phyloP scores from a whole-genome alignment of 35 echinoderm and acorn worm genomes.

The Apostichopus californicus region DNA sequence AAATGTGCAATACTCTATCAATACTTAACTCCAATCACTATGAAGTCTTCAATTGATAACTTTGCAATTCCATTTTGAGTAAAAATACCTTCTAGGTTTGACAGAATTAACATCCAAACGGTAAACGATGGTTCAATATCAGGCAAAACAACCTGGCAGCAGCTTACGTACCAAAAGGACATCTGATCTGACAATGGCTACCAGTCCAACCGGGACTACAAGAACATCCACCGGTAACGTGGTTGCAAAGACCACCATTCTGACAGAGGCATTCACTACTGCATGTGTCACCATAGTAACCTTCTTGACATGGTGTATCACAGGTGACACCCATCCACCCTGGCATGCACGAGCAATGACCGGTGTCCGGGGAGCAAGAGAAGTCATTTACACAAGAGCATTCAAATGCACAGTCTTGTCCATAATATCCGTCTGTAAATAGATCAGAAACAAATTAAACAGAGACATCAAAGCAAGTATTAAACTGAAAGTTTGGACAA shows the following conservation, averaged over 20 bases:
- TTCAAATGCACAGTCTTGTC: slow-evolving; percentile 17
- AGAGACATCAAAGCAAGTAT: not conserved
- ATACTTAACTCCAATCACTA: no score
- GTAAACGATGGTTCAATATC: no score
- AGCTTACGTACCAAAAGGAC: slow-evolving; percentile 1
- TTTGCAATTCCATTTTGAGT: no score
- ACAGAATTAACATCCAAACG: no score
- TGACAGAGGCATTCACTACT: slow-evolving; percentile 51
- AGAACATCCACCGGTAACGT: slow-evolving; percentile 62
- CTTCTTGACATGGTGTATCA: slow-evolving; percentile 36
- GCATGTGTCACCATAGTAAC: slow-evolving; percentile 62
- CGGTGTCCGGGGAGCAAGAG: slow-evolving; percentile 39
- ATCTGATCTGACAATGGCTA: not conserved
- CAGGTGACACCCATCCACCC: slow-evolving; percentile 65
- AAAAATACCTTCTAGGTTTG: no score
- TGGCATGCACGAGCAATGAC: slow-evolving; percentile 58
- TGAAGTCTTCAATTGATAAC: no score
- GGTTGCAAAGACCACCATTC: slow-evolving; percentile 72
- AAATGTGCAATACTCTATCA: no score
- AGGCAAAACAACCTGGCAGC: no score
- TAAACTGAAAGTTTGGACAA: not conserved
- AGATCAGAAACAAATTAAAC: not conserved
- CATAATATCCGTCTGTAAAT: slow-evolving; percentile 42
- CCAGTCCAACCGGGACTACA: slow-evolving; percentile 39
- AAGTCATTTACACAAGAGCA: slow-evolving; percentile 61